Conservation (phyloP, 2,113 vertebrate species). For the Halcyon malimbica region DNA sequence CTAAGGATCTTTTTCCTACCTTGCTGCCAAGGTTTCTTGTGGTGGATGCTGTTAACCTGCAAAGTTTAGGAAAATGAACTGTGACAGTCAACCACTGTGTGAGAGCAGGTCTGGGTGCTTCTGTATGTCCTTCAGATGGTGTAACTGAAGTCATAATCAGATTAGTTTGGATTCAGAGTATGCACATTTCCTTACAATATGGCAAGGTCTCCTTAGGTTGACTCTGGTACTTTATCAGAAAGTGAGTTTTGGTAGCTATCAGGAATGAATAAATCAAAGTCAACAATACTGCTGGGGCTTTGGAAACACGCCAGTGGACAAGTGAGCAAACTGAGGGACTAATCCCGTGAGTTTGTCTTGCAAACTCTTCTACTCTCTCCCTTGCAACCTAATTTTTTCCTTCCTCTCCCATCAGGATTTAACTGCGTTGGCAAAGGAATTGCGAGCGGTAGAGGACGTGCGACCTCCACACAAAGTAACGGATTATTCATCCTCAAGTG, state of each 20-base stretch:
- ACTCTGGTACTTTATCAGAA: background rate
- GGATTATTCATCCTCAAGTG: constrained; percentile 97
- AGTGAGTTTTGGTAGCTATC: background rate
- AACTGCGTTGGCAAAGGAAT: constrained; percentile 94
- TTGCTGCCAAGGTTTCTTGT: background rate
- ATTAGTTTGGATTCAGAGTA: background rate
- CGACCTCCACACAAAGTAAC: constrained; percentile 95
- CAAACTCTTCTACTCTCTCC: background rate
- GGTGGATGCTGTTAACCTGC: background rate
- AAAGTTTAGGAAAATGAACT: background rate
- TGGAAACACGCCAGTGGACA: background rate
- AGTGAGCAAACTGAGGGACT: rapidly evolving
- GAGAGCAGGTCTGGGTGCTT: background rate
- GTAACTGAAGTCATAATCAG: background rate
- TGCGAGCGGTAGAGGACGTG: constrained; percentile 93
- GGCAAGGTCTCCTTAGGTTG: background rate
- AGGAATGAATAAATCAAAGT: background rate
- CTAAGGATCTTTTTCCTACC: background rate
- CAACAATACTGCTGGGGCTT: background rate
- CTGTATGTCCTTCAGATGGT: background rate
- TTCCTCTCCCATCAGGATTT: constrained; percentile 80
- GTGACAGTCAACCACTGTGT: background rate
- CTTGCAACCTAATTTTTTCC: background rate
- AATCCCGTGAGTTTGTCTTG: background rate
- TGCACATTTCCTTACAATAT: background rate